Evolutionary conservation across 1,140 invertebrate species (phyloP).

Genomic region (Tetranychus urticae): DNA sequence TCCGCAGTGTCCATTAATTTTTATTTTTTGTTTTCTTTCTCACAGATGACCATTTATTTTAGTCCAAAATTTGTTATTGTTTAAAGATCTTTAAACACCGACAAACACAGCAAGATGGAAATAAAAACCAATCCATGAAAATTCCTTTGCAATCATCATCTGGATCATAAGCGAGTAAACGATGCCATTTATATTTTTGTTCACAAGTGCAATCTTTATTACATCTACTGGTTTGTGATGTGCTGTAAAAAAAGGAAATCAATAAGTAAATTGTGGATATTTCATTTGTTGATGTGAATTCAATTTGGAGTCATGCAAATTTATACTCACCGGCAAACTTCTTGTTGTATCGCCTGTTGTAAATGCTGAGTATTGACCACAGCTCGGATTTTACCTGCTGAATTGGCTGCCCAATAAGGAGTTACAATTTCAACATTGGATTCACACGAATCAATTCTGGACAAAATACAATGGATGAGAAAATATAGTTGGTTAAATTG

Average conservation of each 20-base stretch:
- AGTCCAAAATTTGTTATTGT: not conserved
- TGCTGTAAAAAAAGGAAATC: not conserved
- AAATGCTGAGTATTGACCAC: slow-evolving; percentile 84
- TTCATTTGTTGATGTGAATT: not conserved
- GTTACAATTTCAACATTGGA: slow-evolving; percentile 78
- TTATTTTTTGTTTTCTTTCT: no score
- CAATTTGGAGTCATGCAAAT: not conserved
- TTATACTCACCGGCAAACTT: slow-evolving; percentile 57
- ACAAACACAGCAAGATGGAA: slow-evolving; percentile 75
- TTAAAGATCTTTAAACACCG: slow-evolving; percentile 28
- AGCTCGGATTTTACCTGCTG: slow-evolving; percentile 61
- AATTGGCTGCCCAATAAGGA: slow-evolving; percentile 78
- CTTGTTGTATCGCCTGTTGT: slow-evolving; percentile 80
- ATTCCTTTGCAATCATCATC: slow-evolving; percentile 80
- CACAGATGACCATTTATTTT: no score
- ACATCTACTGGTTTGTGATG: slow-evolving; percentile 44
- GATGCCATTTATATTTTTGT: slow-evolving; percentile 67
- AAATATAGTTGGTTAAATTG: not conserved
- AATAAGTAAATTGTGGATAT: not conserved
- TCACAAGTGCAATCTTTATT: slow-evolving; percentile 60
- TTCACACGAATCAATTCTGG: slow-evolving; percentile 50
- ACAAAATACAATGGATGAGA: not conserved
- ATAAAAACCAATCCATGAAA: slow-evolving; percentile 86
- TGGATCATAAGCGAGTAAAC: slow-evolving; percentile 66
- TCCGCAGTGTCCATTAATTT: no score